Percentiles rank a stretch among this genome's conserved stretches.
These are phyloP conservation scores for Tromatobia lineatoria DNA, from an alignment of 2,888 invertebrate genomes.

Conservation along the genomic window DNA sequence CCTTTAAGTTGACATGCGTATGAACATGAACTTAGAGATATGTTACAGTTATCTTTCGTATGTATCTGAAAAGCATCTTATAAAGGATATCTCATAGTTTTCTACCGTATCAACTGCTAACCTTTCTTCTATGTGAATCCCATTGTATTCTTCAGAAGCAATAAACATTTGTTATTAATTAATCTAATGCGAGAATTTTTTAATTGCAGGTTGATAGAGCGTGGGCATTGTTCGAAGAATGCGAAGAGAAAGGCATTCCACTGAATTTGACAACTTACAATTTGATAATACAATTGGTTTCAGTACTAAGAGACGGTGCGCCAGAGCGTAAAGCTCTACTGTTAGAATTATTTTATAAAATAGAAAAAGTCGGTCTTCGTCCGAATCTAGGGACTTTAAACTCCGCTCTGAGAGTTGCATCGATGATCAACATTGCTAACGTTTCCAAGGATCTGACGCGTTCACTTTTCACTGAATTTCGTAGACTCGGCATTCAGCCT, in stretches of 20 bases:
- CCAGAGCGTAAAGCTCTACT: slow-evolving; percentile 89
- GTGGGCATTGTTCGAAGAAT: slow-evolving; percentile 89
- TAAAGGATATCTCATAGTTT: no score
- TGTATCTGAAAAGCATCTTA: no score
- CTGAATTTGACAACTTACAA: slow-evolving; percentile 91
- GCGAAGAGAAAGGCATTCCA: slow-evolving; percentile 88
- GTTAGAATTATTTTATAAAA: slow-evolving; percentile 88
- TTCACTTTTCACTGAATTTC: slow-evolving; percentile 89
- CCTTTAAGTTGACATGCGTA: no score
- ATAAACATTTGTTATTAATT: background rate
- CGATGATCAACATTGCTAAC: slow-evolving; percentile 84
- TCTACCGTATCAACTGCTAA: no score
- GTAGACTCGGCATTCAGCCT: slow-evolving; percentile 89
- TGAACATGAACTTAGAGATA: no score
- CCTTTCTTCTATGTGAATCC: no score
- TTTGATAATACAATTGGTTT: slow-evolving; percentile 88
- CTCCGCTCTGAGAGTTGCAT: slow-evolving; percentile 87
- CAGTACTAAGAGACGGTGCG: slow-evolving; percentile 89
- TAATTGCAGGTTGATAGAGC: slow-evolving; percentile 88
- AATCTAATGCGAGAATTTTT: slow-evolving; percentile 1
- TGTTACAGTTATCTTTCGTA: no score
- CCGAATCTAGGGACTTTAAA: slow-evolving; percentile 91
- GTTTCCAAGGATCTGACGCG: slow-evolving; percentile 85
- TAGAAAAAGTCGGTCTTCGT: slow-evolving; percentile 87
- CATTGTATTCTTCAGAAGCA: no score